A percentile compares a stretch with the other conserved stretches of the same genome.
phyloP scores from a whole-genome alignment of 92 coral and sea anemone species.

The Porites lobata region DNA sequence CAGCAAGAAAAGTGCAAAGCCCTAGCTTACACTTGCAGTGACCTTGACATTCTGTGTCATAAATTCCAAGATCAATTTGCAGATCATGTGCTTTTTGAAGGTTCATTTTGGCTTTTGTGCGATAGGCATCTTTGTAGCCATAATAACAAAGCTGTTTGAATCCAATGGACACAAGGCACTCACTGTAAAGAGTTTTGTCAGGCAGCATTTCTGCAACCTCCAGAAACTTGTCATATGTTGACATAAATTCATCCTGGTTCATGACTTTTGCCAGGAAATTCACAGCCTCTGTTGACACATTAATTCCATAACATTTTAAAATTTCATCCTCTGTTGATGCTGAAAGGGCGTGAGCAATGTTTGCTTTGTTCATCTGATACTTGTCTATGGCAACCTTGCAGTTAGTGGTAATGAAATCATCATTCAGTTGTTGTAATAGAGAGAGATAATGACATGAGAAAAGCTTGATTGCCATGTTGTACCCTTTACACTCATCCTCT shows the following conservation, averaged over 20 bases:
- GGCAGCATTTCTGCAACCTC: slow-evolving; percentile 21
- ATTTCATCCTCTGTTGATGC: slow-evolving; percentile 45
- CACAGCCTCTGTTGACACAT: slow-evolving; percentile 76
- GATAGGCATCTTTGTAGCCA: slow-evolving; percentile 50
- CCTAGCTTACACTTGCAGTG: slow-evolving; percentile 89
- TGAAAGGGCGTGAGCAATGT: slow-evolving; percentile 75
- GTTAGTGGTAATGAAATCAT: slow-evolving; percentile 65
- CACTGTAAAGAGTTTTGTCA: slow-evolving; percentile 61
- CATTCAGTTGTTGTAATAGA: slow-evolving; percentile 54
- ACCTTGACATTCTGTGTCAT: slow-evolving; percentile 66
- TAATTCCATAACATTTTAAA: slow-evolving; percentile 53
- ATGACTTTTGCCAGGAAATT: slow-evolving; percentile 85
- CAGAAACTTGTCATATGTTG: slow-evolving; percentile 49
- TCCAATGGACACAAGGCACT: slow-evolving; percentile 79
- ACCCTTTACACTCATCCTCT: slow-evolving; percentile 36
- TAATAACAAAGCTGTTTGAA: slow-evolving; percentile 82
- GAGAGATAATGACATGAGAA: slow-evolving; percentile 61
- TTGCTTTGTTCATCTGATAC: slow-evolving; percentile 57
- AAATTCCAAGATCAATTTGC: slow-evolving; percentile 9
- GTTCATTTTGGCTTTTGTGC: slow-evolving; percentile 32
- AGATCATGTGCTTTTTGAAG: slow-evolving; percentile 63
- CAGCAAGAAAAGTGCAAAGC: slow-evolving; percentile 65
- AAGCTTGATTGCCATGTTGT: slow-evolving; percentile 60
- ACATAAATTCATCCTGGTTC: slow-evolving; percentile 68
- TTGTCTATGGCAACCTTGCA: slow-evolving; percentile 68